Evolutionary conservation across 2,797 vertebrate genomes (phyloP).

Genomic region (Ataeniobius toweri): DNA sequence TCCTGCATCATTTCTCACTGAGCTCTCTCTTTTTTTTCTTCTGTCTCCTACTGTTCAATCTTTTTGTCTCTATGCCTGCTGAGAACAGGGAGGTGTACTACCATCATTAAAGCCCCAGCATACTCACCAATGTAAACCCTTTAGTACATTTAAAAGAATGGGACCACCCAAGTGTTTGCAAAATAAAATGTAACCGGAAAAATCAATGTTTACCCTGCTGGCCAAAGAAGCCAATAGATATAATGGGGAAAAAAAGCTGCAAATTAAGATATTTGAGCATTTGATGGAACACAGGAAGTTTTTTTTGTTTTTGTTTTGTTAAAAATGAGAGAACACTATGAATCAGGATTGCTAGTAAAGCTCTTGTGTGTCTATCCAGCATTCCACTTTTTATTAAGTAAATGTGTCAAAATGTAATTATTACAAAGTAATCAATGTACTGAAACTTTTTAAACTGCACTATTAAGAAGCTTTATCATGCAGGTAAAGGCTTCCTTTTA

Average conservation of each 20-base stretch:
- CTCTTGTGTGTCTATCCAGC: conserved; percentile 32
- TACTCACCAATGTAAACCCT: conserved; percentile 64
- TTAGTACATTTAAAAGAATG: conserved; percentile 24
- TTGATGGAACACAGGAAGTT: conserved; percentile 33
- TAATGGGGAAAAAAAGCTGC: conserved; percentile 30
- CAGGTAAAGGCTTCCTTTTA: neutral
- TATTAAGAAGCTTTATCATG: neutral
- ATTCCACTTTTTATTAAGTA: conserved; percentile 6
- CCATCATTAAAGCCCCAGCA: conserved; percentile 57
- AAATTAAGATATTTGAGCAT: conserved; percentile 56
- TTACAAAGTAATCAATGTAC: conserved; percentile 19
- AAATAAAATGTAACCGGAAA: conserved; percentile 61
- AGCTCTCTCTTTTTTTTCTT: conserved; percentile 10
- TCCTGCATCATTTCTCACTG: conserved; percentile 21
- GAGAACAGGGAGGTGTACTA: conserved; percentile 35
- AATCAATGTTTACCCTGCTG: conserved; percentile 45
- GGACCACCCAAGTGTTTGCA: conserved; percentile 70
- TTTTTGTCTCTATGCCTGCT: conserved; percentile 23
- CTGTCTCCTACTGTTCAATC: conserved; percentile 13
- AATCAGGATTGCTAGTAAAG: conserved; percentile 46
- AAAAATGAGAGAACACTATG: conserved; percentile 52
- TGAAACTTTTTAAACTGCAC: conserved; percentile 2
- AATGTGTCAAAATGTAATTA: conserved; percentile 4
- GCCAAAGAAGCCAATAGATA: conserved; percentile 55
- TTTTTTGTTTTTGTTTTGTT: conserved; percentile 41